Evolutionary conservation across 64 coral and sea anemone species (phyloP).

Genomic region (Montipora foliosa): DNA sequence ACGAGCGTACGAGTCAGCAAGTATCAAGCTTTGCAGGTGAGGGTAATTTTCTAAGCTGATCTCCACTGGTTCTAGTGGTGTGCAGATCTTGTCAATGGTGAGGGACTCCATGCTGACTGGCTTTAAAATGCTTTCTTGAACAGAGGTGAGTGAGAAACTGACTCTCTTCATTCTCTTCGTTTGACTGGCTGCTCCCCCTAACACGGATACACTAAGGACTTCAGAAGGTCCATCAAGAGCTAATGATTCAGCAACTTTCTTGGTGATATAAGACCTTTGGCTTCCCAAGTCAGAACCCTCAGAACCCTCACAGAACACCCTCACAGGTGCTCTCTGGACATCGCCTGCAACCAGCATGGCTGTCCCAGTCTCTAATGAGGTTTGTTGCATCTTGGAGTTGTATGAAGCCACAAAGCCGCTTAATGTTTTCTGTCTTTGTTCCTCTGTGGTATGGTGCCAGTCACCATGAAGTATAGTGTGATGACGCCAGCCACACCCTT

Average conservation of each 20-base stretch:
- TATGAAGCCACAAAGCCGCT: constrained; percentile 23
- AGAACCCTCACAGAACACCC: constrained; percentile 39
- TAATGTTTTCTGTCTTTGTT: not conserved
- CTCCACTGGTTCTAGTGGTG: no score
- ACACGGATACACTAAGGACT: constrained; percentile 2
- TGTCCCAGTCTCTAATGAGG: constrained; percentile 27
- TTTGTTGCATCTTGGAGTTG: not conserved
- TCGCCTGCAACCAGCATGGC: not conserved
- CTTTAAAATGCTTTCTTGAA: no score
- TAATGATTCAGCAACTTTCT: constrained; percentile 41
- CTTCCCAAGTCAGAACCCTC: not conserved
- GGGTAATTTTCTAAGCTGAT: no score
- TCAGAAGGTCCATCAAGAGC: not conserved
- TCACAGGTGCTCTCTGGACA: not conserved
- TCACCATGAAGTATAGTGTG: constrained; percentile 37
- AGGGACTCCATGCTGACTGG: no score
- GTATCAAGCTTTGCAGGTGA: no score
- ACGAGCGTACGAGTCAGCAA: no score
- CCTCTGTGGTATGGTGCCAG: not conserved
- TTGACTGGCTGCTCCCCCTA: no score
- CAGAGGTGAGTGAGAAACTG: no score
- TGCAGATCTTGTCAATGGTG: no score
- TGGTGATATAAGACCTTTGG: constrained; percentile 55
- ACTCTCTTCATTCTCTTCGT: no score
- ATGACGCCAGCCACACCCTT: constrained; percentile 44